Evolutionary conservation across 2,888 invertebrate species (phyloP).

Genomic region (Pterostichus madidus): DNA sequence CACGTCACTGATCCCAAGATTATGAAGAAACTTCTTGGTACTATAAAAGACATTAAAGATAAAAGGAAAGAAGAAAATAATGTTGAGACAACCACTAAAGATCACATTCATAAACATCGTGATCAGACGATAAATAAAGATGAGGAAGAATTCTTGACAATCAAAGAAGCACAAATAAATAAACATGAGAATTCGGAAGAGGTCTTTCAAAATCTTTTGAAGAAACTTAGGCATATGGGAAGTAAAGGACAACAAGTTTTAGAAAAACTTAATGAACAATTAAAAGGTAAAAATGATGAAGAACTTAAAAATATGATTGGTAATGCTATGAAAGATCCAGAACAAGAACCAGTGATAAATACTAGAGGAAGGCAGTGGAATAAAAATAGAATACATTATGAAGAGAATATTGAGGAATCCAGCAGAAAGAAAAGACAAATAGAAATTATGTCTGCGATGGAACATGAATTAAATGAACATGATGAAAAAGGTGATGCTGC

Average conservation of each 20-base stretch:
- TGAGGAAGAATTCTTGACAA: conserved; percentile 78
- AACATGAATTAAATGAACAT: conserved; percentile 79
- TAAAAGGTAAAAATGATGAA: conserved; percentile 69
- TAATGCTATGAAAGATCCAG: conserved; percentile 79
- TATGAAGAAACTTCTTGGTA: conserved; percentile 74
- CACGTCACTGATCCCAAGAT: conserved; percentile 71
- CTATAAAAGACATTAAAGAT: conserved; percentile 76
- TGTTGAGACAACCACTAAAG: conserved; percentile 48
- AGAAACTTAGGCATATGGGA: conserved; percentile 80
- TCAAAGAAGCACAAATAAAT: conserved; percentile 66
- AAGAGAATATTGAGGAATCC: conserved; percentile 73
- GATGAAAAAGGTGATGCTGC: conserved; percentile 82
- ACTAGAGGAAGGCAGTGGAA: conserved; percentile 74
- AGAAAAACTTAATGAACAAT: conserved; percentile 78
- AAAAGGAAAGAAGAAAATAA: conserved; percentile 69
- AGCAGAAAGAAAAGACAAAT: conserved; percentile 78
- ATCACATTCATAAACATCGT: conserved; percentile 76
- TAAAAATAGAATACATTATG: conserved; percentile 73
- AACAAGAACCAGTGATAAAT: conserved; percentile 72
- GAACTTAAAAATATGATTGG: conserved; percentile 53
- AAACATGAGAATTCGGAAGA: conserved; percentile 76
- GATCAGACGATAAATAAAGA: conserved; percentile 79
- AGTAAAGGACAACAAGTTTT: conserved; percentile 80
- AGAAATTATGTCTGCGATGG: conserved; percentile 78
- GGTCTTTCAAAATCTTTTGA: conserved; percentile 81